Evolutionary conservation across 1,140 invertebrate species (phyloP).

Genomic region (Caerostris darwini): DNA sequence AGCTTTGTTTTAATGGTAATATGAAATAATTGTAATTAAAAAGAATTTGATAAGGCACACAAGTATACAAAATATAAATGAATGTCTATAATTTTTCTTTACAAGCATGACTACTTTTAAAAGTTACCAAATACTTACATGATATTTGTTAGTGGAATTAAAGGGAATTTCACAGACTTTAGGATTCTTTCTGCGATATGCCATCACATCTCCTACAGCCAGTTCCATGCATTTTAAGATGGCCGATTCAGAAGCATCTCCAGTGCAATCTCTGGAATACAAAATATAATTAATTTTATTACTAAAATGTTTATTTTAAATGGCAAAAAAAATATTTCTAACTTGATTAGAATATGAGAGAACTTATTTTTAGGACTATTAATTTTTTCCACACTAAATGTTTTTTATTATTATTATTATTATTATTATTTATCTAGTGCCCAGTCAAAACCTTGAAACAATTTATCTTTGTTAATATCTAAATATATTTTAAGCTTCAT

Average conservation of each 20-base stretch:
- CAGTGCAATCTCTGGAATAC: slow-evolving; percentile 79
- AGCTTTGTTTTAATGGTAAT: not conserved
- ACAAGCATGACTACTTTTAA: not conserved
- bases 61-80: not conserved
- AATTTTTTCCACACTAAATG: no score
- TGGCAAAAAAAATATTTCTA: not conserved
- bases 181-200: slow-evolving; percentile 79
- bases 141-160: slow-evolving; percentile 85
- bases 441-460: no score
- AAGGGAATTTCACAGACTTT: slow-evolving; percentile 82
- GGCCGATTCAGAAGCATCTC: slow-evolving; percentile 82
- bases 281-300: not conserved
- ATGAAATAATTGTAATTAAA: not conserved
- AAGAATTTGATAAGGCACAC: not conserved
- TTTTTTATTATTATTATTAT: not conserved
- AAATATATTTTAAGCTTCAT: no score
- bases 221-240: slow-evolving; percentile 81
- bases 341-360: not conserved
- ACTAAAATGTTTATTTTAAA: not conserved
- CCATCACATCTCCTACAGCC: slow-evolving; percentile 79
- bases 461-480: no score
- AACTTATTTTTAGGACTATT: no score
- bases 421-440: no score
- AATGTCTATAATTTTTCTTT: no score
- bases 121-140: slow-evolving; percentile 78